phyloP scores from a whole-genome alignment of 1,140 invertebrate species.

The Melitaea cinxia region DNA sequence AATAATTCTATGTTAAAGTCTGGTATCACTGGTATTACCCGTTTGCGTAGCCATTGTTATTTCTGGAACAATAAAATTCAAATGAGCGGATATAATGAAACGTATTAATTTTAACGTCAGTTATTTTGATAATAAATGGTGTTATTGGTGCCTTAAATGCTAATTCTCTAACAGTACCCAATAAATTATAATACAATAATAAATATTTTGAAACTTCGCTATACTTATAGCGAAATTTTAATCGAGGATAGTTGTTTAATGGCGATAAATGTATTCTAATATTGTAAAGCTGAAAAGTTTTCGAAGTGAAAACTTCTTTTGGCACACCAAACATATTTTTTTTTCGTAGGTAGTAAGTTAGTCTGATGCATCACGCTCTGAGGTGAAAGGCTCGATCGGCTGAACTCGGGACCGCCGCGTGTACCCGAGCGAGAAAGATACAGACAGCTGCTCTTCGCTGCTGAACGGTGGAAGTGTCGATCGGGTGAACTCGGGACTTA shows the following conservation, averaged over 20 bases:
- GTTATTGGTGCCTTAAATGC: conserved; percentile 13
- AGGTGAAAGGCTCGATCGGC: too few relatives aligned
- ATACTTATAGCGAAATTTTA: background rate
- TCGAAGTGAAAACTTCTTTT: too few relatives aligned
- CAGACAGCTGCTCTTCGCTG: too few relatives aligned
- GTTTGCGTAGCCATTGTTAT: conserved; percentile 33
- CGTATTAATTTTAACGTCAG: conserved; percentile 18
- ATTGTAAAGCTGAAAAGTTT: too few relatives aligned
- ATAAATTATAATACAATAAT: conserved; percentile 6
- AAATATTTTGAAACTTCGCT: background rate
- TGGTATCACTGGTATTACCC: conserved; percentile 33
- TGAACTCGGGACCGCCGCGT: too few relatives aligned
- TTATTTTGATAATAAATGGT: conserved; percentile 23
- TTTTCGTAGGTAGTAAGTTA: too few relatives aligned
- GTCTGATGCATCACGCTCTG: too few relatives aligned
- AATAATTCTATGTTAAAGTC: conserved; percentile 19
- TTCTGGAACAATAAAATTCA: conserved; percentile 36
- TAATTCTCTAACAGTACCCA: conserved; percentile 16
- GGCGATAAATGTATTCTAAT: too few relatives aligned
- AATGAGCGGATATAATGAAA: conserved; percentile 25
- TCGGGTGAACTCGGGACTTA: too few relatives aligned
- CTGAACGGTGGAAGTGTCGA: too few relatives aligned
- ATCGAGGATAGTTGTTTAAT: background rate
- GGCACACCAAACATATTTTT: too few relatives aligned
- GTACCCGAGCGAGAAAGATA: too few relatives aligned